A percentile compares a stretch with the other conserved stretches of the same genome.
Evolutionary conservation across 2,797 vertebrate genomes (phyloP).

Genomic region (Squalus acanthias): DNA sequence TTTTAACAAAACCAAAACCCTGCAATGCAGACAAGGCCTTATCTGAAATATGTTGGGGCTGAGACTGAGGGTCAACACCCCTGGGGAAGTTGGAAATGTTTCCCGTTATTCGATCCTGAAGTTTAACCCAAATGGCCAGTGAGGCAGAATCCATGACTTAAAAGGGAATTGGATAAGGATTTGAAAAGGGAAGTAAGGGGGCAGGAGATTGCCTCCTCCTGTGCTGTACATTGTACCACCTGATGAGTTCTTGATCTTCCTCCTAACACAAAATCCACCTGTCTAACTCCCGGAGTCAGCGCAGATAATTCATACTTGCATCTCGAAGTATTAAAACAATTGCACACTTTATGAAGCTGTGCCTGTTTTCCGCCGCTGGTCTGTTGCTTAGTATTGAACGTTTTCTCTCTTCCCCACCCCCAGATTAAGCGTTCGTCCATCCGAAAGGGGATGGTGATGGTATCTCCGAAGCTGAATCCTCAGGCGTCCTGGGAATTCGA

Average conservation of each 20-base stretch:
- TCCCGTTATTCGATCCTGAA: not conserved
- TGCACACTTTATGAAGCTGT: not conserved
- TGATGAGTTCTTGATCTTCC: not conserved
- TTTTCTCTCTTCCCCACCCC: not conserved
- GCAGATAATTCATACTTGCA: not conserved
- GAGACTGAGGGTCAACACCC: not conserved
- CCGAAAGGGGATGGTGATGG: conserved; percentile 96
- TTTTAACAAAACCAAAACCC: too few species aligned
- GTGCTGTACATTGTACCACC: too few species aligned
- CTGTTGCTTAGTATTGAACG: not conserved
- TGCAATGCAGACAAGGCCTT: not conserved
- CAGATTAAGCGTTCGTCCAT: conserved; percentile 95
- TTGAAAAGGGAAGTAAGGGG: not conserved
- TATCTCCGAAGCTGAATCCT: conserved; percentile 82
- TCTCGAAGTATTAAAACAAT: not conserved
- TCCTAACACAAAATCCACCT: not conserved
- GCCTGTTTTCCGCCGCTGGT: not conserved
- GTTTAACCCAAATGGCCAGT: not conserved
- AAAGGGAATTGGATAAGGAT: not conserved
- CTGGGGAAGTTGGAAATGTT: not conserved
- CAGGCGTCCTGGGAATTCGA: conserved; percentile 95
- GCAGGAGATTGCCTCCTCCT: not conserved
- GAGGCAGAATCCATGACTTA: not conserved
- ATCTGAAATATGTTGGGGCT: not conserved
- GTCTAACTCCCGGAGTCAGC: not conserved